Percentiles rank a stretch among this genome's conserved stretches.
Conservation (phyloP, 2,888 invertebrate genomes). For the Ectemnius continuus region DNA sequence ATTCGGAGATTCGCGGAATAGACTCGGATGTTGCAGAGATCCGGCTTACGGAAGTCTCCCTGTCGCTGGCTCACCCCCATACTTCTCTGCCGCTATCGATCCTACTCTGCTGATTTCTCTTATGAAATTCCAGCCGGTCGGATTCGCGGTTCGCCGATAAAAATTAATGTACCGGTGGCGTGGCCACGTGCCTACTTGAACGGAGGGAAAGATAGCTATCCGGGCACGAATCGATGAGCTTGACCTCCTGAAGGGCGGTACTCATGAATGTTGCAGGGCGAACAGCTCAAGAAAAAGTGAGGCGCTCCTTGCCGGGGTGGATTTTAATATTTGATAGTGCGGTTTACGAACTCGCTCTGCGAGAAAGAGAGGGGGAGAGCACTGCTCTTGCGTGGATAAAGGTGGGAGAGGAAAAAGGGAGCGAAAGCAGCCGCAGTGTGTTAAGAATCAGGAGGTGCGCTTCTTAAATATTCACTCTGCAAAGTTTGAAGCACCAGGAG, state of each 20-base stretch:
- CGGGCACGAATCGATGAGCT: conserved; percentile 35
- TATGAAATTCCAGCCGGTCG: not conserved
- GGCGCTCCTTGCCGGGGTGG: conserved; percentile 47
- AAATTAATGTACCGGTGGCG: conserved; percentile 39
- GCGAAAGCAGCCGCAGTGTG: conserved; percentile 27
- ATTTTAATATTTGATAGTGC: conserved; percentile 65
- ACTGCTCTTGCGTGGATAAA: not conserved
- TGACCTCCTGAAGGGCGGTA: conserved; percentile 39
- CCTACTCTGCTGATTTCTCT: not conserved
- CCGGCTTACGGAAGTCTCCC: not conserved
- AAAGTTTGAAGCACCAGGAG: conserved; percentile 28
- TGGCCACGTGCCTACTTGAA: not conserved
- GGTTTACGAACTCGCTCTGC: conserved; percentile 22
- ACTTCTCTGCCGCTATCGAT: not conserved
- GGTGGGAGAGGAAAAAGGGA: conserved; percentile 24
- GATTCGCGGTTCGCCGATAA: conserved; percentile 26
- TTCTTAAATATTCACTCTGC: conserved; percentile 59
- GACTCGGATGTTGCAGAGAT: not conserved
- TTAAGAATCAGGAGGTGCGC: conserved; percentile 54
- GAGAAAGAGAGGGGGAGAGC: too few species aligned
- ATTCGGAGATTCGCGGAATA: too few species aligned
- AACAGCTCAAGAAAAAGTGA: conserved; percentile 43
- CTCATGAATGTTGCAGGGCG: conserved; percentile 47
- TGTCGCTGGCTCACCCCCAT: not conserved
- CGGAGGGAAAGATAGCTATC: conserved; percentile 3